Conservation (phyloP, 2,113 vertebrate genomes). For the Bucco capensis region DNA sequence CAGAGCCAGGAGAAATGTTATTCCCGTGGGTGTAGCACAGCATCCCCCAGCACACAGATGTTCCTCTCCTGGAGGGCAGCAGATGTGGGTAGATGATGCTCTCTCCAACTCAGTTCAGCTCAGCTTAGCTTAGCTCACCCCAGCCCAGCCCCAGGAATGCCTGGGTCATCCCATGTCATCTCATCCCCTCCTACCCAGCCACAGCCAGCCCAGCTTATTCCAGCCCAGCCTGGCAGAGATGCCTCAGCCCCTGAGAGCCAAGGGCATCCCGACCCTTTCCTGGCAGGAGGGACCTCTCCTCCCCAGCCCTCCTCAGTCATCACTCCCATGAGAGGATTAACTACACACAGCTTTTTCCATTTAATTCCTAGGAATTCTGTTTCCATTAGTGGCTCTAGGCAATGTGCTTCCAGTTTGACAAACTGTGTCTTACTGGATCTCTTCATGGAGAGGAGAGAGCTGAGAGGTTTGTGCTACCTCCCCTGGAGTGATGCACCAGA, state of each 20-base stretch:
- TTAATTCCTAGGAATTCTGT: neutral
- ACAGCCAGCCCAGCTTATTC: neutral
- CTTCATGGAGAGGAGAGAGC: too few species aligned
- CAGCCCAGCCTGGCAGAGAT: neutral
- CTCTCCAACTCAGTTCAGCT: neutral
- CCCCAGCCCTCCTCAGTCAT: neutral
- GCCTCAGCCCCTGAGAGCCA: neutral
- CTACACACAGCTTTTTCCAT: too few species aligned
- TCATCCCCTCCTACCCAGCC: too few species aligned
- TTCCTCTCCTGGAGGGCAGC: too few species aligned
- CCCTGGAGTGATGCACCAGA: neutral
- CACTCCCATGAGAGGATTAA: neutral
- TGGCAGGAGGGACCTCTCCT: neutral
- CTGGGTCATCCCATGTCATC: too few species aligned
- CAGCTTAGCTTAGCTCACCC: neutral
- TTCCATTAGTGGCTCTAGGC: neutral
- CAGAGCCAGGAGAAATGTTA: neutral
- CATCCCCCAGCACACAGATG: neutral
- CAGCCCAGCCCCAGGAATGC: neutral
- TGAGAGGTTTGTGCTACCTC: neutral
- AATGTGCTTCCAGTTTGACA: too few species aligned
- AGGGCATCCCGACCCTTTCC: neutral
- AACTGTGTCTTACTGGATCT: neutral
- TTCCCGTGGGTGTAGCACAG: rapidly evolving
- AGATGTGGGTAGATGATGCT: rapidly evolving